Percentiles rank a stretch among this genome's conserved stretches.
Conservation (phyloP, 2,797 vertebrate genomes). For the Sebastes itinus region DNA sequence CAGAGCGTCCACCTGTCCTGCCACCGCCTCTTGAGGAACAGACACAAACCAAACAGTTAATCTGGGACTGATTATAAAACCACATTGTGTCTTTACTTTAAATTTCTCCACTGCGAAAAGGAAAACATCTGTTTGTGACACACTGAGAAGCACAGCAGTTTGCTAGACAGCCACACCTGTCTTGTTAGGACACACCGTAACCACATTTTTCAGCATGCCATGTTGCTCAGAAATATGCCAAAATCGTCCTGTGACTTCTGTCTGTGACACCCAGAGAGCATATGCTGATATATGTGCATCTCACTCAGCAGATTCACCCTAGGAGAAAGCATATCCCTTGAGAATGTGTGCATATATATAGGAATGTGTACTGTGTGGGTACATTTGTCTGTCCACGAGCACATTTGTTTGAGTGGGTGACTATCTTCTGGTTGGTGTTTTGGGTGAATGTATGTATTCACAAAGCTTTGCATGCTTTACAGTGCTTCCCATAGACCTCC, state of each 20-base stretch:
- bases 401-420: constrained; percentile 37
- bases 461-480: constrained; percentile 44
- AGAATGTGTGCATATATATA: constrained; percentile 57
- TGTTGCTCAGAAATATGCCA: constrained; percentile 53
- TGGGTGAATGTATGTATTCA: constrained; percentile 25
- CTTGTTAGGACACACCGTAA: constrained; percentile 32
- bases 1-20: neutral
- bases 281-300: constrained; percentile 60
- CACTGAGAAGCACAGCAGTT: neutral
- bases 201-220: constrained; percentile 37
- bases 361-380: constrained; percentile 37
- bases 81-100: neutral
- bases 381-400: constrained; percentile 35
- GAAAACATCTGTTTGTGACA: constrained; percentile 1
- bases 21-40: constrained; percentile 1
- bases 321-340: constrained; percentile 51
- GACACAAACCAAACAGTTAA: constrained; percentile 19
- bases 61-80: constrained; percentile 3
- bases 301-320: constrained; percentile 65
- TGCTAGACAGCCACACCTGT: constrained; percentile 42
- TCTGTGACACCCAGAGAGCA: constrained; percentile 53
- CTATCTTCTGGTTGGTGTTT: constrained; percentile 31
- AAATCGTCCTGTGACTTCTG: constrained; percentile 40
- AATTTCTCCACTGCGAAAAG: neutral
- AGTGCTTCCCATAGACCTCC: constrained; percentile 28